Evolutionary conservation across 1,140 invertebrate species (phyloP), one percentile per base, ranked within the genome.

Genomic region (Neotoxoptera formosana): DNA sequence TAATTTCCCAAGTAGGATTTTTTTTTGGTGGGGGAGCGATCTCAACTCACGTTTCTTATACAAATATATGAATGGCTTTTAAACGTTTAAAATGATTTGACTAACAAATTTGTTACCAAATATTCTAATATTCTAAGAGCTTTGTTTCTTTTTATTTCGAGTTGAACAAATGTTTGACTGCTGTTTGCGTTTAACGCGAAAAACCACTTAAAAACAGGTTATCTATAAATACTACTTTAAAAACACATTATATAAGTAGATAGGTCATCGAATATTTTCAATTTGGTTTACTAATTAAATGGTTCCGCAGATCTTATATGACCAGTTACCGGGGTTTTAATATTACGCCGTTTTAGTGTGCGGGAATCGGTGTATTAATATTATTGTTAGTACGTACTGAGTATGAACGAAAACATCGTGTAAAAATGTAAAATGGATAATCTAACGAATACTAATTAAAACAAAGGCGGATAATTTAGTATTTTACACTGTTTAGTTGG

Each of bases 81-180:
- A 88, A 88, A 48, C 47, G 23, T 88, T 34, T 23, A 36, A 30
- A 90, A 60, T 90, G 25, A 90, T 90, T 90, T 90, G 53, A 90
- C 51, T 90, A 90, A 60, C 89, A 90, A 41, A 90, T 90, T 90
- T 41, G 21, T 25, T 60, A 76, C n/a, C 14, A n/a, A 60, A 56
- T 56, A 90, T 56, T 76, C n/a, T 76, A 90, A 90, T 90, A 48
- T 88, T 88, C 47, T 41, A 48, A 88, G 48, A 34, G 14, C 86
- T 48, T 48, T 48, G 30, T 47, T 86, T 47, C 30, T 81, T 81
- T 84, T 86, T 47, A n/a, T 30, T 86, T 1, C 1, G 14, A 41
- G 41, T 86, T 47, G 1, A 86, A 86, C 4, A 45, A 30, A 30
- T 17, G 11, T 7, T 47, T 86, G 23, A 41, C 25, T 86, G 6